Conservation (phyloP, 2,797 vertebrate species). For the Catharus ustulatus region DNA sequence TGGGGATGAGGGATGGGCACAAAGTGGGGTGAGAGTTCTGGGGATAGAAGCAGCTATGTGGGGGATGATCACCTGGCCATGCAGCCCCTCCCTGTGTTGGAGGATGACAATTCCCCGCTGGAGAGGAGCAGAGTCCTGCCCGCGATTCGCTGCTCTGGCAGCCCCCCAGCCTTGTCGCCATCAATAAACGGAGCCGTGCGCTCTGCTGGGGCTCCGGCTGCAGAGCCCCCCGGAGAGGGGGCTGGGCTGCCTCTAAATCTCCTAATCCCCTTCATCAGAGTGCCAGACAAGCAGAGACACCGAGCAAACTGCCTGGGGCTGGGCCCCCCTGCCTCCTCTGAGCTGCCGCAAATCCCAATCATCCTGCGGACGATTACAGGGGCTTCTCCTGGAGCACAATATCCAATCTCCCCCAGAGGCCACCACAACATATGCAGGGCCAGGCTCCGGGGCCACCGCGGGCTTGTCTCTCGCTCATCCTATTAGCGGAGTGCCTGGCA, state of each 20-base stretch:
- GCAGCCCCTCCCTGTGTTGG: not conserved
- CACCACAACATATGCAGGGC: not conserved
- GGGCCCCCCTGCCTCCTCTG: not conserved
- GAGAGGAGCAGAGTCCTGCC: not conserved
- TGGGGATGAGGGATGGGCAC: not conserved
- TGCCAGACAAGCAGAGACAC: constrained; percentile 8
- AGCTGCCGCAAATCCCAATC: constrained; percentile 52
- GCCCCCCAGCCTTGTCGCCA: not conserved
- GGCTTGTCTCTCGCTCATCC: not conserved
- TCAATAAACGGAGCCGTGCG: not conserved
- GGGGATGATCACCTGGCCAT: not conserved
- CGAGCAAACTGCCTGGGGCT: not conserved
- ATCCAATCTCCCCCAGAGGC: constrained; percentile 4
- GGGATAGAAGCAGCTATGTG: not conserved
- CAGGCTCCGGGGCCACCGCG: rapidly evolving
- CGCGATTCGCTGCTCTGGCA: not conserved
- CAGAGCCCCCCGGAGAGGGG: not conserved
- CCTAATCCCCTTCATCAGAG: constrained; percentile 44
- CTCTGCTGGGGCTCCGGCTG: not conserved
- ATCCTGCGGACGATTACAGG: constrained; percentile 40
- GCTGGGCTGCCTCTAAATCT: constrained; percentile 21
- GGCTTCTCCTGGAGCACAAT: constrained; percentile 30
- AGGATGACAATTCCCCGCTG: not conserved
- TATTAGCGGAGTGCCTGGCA: not conserved
- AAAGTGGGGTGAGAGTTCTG: not conserved